phyloP scores from a whole-genome alignment of 2,888 invertebrate genomes.

The Synergus japonicus region DNA sequence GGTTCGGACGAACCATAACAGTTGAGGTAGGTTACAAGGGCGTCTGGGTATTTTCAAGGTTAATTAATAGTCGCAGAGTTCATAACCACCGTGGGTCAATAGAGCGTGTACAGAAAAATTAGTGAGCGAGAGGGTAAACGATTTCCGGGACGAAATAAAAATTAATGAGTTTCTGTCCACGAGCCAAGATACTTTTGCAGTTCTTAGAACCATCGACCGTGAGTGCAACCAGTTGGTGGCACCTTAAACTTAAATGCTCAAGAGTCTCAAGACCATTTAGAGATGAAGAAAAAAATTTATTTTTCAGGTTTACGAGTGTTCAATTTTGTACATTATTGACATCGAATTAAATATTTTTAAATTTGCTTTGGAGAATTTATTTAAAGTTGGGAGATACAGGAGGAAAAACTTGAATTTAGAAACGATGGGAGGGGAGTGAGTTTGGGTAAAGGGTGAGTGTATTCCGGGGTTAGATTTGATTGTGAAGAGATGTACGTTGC shows the following conservation, averaged over 20 bases:
- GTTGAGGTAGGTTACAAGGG: slow-evolving; percentile 66
- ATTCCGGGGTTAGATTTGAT: slow-evolving; percentile 28
- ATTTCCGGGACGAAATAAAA: slow-evolving; percentile 66
- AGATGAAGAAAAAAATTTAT: neutral
- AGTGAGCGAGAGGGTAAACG: slow-evolving; percentile 59
- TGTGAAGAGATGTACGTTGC: slow-evolving; percentile 8
- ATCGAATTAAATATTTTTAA: too few relatives aligned
- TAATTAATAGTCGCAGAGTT: slow-evolving; percentile 69
- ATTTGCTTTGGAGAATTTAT: neutral
- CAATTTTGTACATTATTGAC: too few relatives aligned
- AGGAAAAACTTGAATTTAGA: neutral
- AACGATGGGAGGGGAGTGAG: neutral
- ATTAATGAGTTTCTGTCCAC: slow-evolving; percentile 64
- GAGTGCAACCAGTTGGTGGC: neutral
- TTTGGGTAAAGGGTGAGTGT: slow-evolving; percentile 1
- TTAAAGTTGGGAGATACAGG: neutral
- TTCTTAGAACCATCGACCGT: slow-evolving; percentile 38
- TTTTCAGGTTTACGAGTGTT: too few relatives aligned
- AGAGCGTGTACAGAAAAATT: slow-evolving; percentile 61
- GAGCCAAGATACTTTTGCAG: slow-evolving; percentile 32
- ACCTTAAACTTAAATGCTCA: neutral
- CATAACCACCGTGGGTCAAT: slow-evolving; percentile 66
- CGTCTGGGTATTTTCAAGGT: slow-evolving; percentile 55
- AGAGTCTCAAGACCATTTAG: neutral
- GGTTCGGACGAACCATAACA: slow-evolving; percentile 42